Evolutionary conservation across 2,888 invertebrate species (phyloP).

Genomic region (Harpalus rufipes): DNA sequence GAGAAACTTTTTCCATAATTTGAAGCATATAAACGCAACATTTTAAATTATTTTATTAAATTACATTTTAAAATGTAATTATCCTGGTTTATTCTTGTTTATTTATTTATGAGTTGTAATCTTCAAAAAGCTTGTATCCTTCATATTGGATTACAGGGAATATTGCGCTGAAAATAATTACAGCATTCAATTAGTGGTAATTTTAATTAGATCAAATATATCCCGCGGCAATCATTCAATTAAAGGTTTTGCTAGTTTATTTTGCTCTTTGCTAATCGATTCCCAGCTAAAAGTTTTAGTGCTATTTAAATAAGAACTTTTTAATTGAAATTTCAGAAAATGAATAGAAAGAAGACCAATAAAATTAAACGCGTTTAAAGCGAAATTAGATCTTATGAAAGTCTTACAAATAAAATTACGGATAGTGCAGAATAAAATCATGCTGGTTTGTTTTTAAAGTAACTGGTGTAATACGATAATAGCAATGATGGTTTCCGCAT

Average conservation of each 20-base stretch:
- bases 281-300: background rate
- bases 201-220: conserved; percentile 25
- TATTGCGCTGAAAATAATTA: conserved; percentile 9
- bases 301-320: background rate
- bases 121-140: background rate
- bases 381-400: background rate
- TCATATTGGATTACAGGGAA: background rate
- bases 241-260: background rate
- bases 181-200: conserved; percentile 4
- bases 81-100: background rate
- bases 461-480: too few species aligned
- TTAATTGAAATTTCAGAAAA: background rate
- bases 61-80: too few species aligned
- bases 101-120: conserved; percentile 10
- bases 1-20: too few species aligned
- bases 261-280: conserved; percentile 2
- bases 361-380: background rate
- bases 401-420: too few species aligned
- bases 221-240: background rate
- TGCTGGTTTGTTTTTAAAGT: too few species aligned
- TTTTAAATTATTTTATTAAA: too few species aligned
- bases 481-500: too few species aligned
- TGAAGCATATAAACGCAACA: too few species aligned
- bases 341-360: background rate
- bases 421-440: background rate